These are phyloP conservation scores for Caretta caretta DNA, from an alignment of 2,113 vertebrate genomes.

Conservation along the genomic window DNA sequence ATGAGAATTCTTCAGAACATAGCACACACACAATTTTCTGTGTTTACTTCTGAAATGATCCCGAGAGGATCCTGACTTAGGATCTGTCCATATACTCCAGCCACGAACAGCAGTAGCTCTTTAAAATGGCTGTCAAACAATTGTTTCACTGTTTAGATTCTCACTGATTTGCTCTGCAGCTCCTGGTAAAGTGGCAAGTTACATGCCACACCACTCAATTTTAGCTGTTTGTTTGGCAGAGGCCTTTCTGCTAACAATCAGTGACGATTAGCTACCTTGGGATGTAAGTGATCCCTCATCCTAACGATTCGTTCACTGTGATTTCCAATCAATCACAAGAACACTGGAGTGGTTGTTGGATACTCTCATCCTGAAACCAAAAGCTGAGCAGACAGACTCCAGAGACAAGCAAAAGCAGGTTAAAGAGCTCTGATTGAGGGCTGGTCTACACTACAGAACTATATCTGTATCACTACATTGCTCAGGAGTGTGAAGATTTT, in stretches of 20 bases:
- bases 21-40: not conserved
- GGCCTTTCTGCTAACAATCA: slow-evolving; percentile 61
- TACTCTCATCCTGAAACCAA: slow-evolving; percentile 35
- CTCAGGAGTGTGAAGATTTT: not conserved
- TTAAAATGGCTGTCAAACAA: slow-evolving; percentile 59
- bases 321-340: slow-evolving; percentile 58
- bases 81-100: slow-evolving; percentile 41
- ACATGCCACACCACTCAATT: slow-evolving; percentile 49
- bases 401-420: not conserved
- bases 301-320: slow-evolving; percentile 64
- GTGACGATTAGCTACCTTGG: slow-evolving; percentile 54
- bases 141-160: slow-evolving; percentile 41
- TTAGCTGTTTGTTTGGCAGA: slow-evolving; percentile 62
- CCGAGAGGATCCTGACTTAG: not conserved
- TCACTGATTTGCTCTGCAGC: slow-evolving; percentile 50
- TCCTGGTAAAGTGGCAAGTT: slow-evolving; percentile 64
- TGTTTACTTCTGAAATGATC: slow-evolving; percentile 54
- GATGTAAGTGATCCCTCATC: slow-evolving; percentile 60
- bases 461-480: not conserved
- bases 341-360: not conserved
- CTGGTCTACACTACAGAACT: not conserved
- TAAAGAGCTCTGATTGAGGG: slow-evolving; percentile 9
- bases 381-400: slow-evolving; percentile 39
- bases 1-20: not conserved
- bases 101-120: slow-evolving; percentile 47